Evolutionary conservation across 2,797 vertebrate species (phyloP).

Genomic region (Pipistrellus pipistrellus): DNA sequence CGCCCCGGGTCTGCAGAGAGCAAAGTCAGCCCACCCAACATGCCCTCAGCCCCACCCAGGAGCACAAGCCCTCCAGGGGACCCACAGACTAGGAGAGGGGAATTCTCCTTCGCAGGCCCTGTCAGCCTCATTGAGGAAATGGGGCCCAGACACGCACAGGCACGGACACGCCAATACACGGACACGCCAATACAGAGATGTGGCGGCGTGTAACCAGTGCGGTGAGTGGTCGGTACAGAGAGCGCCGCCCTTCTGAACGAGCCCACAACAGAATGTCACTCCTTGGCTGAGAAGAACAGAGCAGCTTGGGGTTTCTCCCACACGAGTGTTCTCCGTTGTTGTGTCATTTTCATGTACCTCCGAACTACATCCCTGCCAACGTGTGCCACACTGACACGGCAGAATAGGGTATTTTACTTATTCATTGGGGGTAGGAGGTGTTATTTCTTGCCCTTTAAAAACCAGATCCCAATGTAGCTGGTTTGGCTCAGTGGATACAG

Average conservation of each 20-base stretch:
- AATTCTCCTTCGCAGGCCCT: conserved; percentile 12
- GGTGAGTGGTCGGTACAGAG: background rate
- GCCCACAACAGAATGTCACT: background rate
- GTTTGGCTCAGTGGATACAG: too few species aligned
- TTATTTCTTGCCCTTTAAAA: conserved; percentile 43
- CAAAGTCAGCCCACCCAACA: background rate
- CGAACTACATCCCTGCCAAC: conserved; percentile 29
- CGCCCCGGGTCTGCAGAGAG: background rate
- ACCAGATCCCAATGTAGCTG: background rate
- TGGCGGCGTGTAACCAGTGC: background rate
- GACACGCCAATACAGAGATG: background rate
- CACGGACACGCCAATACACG: background rate
- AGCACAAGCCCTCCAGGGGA: background rate
- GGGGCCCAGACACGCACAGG: background rate
- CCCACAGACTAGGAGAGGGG: background rate
- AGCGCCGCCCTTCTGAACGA: background rate
- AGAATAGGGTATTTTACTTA: background rate
- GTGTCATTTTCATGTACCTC: background rate
- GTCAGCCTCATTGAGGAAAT: background rate
- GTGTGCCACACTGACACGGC: background rate
- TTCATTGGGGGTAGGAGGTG: background rate
- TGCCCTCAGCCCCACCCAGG: background rate
- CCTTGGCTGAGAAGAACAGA: background rate
- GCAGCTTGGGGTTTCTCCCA: background rate
- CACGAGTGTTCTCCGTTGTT: background rate